Evolutionary conservation across 2,113 vertebrate species (phyloP), one percentile per base, ranked within the genome.

Genomic region (Percopsis transmontana): DNA sequence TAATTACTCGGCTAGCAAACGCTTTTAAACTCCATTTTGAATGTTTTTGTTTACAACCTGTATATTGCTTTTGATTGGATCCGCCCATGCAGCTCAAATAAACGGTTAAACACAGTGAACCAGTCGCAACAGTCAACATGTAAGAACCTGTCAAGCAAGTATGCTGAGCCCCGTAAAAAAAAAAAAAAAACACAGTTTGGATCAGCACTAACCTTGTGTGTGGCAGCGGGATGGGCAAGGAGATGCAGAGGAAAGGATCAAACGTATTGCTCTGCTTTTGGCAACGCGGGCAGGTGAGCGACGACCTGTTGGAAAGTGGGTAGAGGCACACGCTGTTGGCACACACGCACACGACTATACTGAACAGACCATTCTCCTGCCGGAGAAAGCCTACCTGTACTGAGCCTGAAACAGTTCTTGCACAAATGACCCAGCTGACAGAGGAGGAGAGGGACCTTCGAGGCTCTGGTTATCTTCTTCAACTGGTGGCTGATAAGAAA

Each of bases 231-330:
- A 99, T 98, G 1, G 96, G 97, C 84, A 99, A 88, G 33, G 97
- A 99, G 89, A 99, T 97, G 87, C 97, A 99, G 39, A 99, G 94
- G 80, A 99, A 99, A 42, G 96, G 97, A 84, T 99, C 97, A 51
- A 99, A 99, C 5, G 97, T 99, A 81, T 99, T 98, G 89, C 97
- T 99, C 87, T 99, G 97, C 87, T 98, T 99, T 93, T 96, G 97
- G 87, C 97, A 99, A 81, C 98, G 96, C 51, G 96, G 97, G 74
- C 97, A 99, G 1, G 97, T 99, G 88, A 99, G 92, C 20, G 97
- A 99, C 3, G 96, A 99, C 89, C 97, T 99, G 72, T 69, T 41
- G 70, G 72, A 1, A 75, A 80, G 39, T 23, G 18, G 70, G 18
- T 16, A 8, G 16, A n/a, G 58, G 8, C 33, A 18, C 19, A 56